Percentiles rank a stretch among this genome's conserved stretches.
Conservation (phyloP, 2,888 invertebrate genomes). For the Auanema freiburgensis region DNA sequence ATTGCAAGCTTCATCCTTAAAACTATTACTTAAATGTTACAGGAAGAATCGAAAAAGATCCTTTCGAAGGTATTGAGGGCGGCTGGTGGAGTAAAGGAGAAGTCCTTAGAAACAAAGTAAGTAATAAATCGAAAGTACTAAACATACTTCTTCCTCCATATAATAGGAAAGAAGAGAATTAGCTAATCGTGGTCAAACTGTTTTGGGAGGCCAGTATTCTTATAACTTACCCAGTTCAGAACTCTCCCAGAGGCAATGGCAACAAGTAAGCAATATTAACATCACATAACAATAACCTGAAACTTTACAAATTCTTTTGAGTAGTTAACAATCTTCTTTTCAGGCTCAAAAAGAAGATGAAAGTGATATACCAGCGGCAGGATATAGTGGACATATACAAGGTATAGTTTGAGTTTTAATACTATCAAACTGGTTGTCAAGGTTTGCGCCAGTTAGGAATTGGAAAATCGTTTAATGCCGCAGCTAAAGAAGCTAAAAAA, state of each 20-base stretch:
- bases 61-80: slow-evolving; percentile 48
- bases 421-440: slow-evolving; percentile 9
- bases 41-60: slow-evolving; percentile 42
- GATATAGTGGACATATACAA: slow-evolving; percentile 50
- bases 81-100: slow-evolving; percentile 52
- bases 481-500: slow-evolving; percentile 46
- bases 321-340: too few relatives aligned
- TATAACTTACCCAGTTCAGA: slow-evolving; percentile 3
- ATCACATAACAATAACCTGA: too few relatives aligned
- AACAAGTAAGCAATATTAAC: slow-evolving; percentile 1
- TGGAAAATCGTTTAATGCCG: slow-evolving; percentile 47
- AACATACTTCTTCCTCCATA: slow-evolving; percentile 1
- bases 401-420: slow-evolving; percentile 14
- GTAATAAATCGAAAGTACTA: neutral
- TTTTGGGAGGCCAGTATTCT: slow-evolving; percentile 36
- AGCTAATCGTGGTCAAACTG: slow-evolving; percentile 36
- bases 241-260: neutral
- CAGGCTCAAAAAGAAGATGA: slow-evolving; percentile 17
- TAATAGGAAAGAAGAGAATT: slow-evolving; percentile 42
- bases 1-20: neutral
- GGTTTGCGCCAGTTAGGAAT: slow-evolving; percentile 39
- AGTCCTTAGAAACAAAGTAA: slow-evolving; percentile 42
- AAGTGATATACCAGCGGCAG: slow-evolving; percentile 45
- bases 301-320: too few relatives aligned
- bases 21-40: neutral